Base-by-base conservation (phyloP, 2,113 vertebrate species). In the Centropristis striata region DNA sequence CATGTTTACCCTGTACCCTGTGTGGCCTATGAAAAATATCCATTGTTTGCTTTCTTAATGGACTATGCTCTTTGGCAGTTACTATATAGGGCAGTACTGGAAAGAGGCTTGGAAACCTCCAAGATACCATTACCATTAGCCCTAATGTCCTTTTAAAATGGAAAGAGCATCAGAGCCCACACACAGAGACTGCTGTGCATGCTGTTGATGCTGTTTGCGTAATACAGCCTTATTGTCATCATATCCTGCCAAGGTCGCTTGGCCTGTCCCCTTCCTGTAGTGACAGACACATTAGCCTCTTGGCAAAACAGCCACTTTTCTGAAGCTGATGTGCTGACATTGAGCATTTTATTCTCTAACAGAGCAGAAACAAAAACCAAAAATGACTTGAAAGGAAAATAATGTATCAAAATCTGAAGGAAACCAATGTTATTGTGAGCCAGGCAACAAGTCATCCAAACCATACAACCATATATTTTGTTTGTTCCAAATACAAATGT, bases 31-130 rank as follows among this genome's bases (percentile, higher is more conserved):
- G 83, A 90, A 89, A 91, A 88, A 87, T 88, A 90, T 60, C 69
- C 51, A 50, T 65, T 94, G 92, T 94, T 95, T 95, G 86, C 91
- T 92, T 90, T 94, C 91, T 86, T 94, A 94, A 95, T 94, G 93
- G 95, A 93, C 86, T 78, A 58, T 84, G 86, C 78, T 90, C 84
- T 84, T 78, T 84, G 75, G 71, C 70, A 81, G 71, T 69, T 70
- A 60, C 63, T 71, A 42, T 78, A 61, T 79, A 80, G 78, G 66
- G 49, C 61, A 37, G 75, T 41, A 67, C 87, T 88, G 85, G 76
- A 76, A 75, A 84, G 75, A 83, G 71, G 80, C 86, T 79, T 87
- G 81, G 87, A 91, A 91, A 93, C 86, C 84, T 90, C 84, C 42
- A 63, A 86, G 90, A 90, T 90, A 90, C 81, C 90, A 93, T 94